Evolutionary conservation across 2,797 vertebrate genomes (phyloP), one percentile per base, ranked within the genome.

Genomic region (Pelobates cultripes): DNA sequence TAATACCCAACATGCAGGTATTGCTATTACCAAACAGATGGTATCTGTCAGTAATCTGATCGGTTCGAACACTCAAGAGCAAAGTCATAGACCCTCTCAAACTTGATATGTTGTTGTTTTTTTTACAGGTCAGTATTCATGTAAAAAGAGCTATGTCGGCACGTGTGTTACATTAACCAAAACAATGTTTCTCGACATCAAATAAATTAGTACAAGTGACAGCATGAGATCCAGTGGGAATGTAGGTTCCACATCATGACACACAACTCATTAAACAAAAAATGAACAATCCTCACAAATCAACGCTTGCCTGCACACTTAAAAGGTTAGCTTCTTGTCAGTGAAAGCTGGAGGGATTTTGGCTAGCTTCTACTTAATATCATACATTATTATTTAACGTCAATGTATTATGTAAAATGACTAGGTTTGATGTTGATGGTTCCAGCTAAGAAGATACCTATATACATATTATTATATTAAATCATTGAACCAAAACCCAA

Each of bases 191-290:
- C 90, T 92, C 89, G 86, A 88, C 78, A 13, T 87, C 85, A 91
- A 89, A 94, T 91, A 90, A 94, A 96, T 89, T 86, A 92, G 88
- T 83, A 86, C 82, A 70, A 91, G 86, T 86, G 80, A 87, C 57
- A 86, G 83, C 53, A 5, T 8, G 5, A 0, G 64, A 83, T 88
- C 91, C 84, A 81, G 28, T 75, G 89, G 88, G 90, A 94, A 90
- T 73, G 80, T 15, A 84, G 89, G 91, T 94, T 96, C 89, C 87
- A 78, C 90, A 89, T 91, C 89, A 89, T 67, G 89, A 94, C 87
- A 89, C 90, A 90, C 78, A 67, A 83, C 84, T 91, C 91, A 94
- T 93, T 91, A 93, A 91, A 88, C 85, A 87, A 90, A 91, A 89
- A 85, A 90, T 81, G 70, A 90, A 85, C 64, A 83, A 90, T 40